phyloP scores from a whole-genome alignment of 2,888 invertebrate genomes.

The Agrochola lychnidis region DNA sequence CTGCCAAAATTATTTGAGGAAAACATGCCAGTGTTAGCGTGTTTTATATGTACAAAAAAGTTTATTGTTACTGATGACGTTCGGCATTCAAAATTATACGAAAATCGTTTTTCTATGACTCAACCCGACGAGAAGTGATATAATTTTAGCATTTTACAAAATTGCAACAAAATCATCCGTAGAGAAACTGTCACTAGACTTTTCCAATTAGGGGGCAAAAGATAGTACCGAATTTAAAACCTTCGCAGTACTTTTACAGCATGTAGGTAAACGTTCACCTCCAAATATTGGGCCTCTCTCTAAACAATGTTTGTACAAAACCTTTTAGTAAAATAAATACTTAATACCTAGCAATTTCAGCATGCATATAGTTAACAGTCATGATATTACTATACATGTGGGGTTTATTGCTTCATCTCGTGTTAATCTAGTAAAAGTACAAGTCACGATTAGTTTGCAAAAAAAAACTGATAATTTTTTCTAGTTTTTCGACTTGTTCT shows the following conservation, averaged over 20 bases:
- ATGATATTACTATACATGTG: conserved; percentile 10
- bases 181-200: too few species aligned
- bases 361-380: not conserved
- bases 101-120: too few species aligned
- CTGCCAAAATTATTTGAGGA: not conserved
- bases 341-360: not conserved
- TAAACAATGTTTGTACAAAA: not conserved
- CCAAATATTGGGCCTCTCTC: not conserved
- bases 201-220: too few species aligned
- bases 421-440: not conserved
- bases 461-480: too few species aligned
- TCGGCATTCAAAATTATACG: too few species aligned
- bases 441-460: conserved; percentile 22
- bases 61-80: not conserved
- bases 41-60: not conserved
- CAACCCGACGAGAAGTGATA: too few species aligned
- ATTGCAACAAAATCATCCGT: too few species aligned
- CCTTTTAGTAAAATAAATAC: conserved; percentile 4
- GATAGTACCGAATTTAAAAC: too few species aligned
- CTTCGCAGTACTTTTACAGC: not conserved
- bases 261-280: too few species aligned
- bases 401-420: conserved; percentile 21
- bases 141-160: too few species aligned
- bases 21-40: not conserved
- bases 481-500: not conserved